Evolutionary conservation across 2,888 invertebrate species (phyloP).

Genomic region (Caenorhabditis becei): DNA sequence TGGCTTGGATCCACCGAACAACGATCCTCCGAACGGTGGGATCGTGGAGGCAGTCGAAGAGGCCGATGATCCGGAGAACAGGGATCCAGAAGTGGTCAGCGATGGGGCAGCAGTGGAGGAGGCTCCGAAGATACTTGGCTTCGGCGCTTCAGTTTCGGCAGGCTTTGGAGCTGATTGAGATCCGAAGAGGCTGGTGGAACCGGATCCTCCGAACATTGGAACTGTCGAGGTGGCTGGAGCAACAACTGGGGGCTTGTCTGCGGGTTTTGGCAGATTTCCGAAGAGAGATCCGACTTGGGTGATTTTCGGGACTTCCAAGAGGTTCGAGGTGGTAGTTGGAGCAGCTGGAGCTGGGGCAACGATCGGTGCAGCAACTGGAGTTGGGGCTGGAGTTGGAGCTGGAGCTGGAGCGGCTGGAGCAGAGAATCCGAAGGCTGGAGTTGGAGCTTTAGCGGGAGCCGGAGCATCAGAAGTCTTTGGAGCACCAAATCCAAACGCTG

Average conservation of each 20-base stretch:
- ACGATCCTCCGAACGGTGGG: not conserved
- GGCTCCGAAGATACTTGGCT: not conserved
- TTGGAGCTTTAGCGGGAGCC: not conserved
- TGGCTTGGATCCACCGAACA: constrained; percentile 7
- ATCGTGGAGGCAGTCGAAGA: not conserved
- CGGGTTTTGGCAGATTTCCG: constrained; percentile 1
- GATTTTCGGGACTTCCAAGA: too few relatives aligned
- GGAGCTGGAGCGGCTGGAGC: constrained; percentile 20
- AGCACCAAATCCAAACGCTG: constrained; percentile 28
- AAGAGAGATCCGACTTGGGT: too few relatives aligned
- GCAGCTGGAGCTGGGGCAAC: not conserved
- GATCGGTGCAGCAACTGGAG: too few relatives aligned
- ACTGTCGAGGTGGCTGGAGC: not conserved
- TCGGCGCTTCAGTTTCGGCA: not conserved
- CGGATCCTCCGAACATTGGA: not conserved
- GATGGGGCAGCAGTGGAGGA: constrained; percentile 1
- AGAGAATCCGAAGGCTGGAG: constrained; percentile 20
- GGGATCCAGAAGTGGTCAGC: not conserved
- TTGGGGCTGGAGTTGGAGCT: constrained; percentile 4
- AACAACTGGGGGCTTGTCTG: not conserved
- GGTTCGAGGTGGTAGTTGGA: too few relatives aligned
- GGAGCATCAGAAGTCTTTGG: not conserved
- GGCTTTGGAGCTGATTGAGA: not conserved
- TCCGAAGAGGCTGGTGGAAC: not conserved
- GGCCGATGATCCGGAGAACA: constrained; percentile 17